These are phyloP conservation scores for Bicyclus anynana DNA, from an alignment of 1,140 invertebrate species.

Conservation along the genomic window DNA sequence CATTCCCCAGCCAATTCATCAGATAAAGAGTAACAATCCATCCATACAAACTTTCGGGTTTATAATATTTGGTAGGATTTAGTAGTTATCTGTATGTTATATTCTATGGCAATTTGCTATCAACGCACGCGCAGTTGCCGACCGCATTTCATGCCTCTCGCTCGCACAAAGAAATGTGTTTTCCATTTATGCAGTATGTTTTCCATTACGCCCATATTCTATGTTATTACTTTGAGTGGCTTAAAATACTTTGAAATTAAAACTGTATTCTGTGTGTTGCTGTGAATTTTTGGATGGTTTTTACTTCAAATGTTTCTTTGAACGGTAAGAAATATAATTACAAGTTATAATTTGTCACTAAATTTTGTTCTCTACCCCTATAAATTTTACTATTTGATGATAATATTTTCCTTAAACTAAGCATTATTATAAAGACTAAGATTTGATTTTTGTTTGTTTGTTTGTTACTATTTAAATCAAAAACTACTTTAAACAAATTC, in stretches of 20 bases:
- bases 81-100: conserved; percentile 6
- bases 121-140: conserved; percentile 35
- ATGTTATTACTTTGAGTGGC: not conserved
- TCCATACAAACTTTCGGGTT: not conserved
- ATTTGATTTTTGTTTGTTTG: no score
- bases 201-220: not conserved
- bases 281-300: not conserved
- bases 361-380: no score
- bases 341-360: no score
- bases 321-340: not conserved
- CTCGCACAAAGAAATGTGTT: conserved; percentile 36
- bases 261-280: not conserved
- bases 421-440: no score
- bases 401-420: no score
- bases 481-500: no score
- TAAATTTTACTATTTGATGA: no score
- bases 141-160: conserved; percentile 37
- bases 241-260: conserved; percentile 1
- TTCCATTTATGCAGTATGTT: conserved; percentile 2
- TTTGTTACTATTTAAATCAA: no score
- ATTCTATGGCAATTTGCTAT: conserved; percentile 18
- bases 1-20: no score
- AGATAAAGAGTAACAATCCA: no score
- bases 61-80: no score
- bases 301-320: not conserved